Base-by-base conservation (phyloP, 35 echinoderm and acorn worm genomes). In the Chiridota heheva region DNA sequence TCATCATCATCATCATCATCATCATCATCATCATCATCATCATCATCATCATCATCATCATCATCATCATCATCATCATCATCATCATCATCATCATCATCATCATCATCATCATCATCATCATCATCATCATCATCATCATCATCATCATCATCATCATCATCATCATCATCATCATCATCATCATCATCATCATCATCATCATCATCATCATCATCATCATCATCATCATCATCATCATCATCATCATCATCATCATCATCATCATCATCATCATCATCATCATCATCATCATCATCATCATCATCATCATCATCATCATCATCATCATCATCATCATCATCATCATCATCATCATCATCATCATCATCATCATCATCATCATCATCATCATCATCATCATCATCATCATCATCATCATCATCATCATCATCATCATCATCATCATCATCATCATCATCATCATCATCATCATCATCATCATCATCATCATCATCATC, bases 11-110 rank as follows among this genome's bases (percentile, higher is more conserved):
- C 47, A 51, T 51, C 47, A 51, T 51, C 47, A 51, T 51, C 47
- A 51, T 51, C 47, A 51, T 51, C 47, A 51, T 51, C 47, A 51
- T 51, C 47, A 51, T 51, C 47, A 51, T 51, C 47, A 51, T 51
- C 47, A 51, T 51, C 47, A 51, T 51, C 47, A 51, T 51, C 47
- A 51, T 51, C 47, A 51, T 51, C 47, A 51, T 51, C 47, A 51
- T 51, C 47, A 51, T 51, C 47, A 51, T 51, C 47, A 51, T 51
- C 47, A 51, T 51, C 47, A 51, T 51, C 47, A 51, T 51, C 47
- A 51, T 51, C 47, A 51, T 51, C 47, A 51, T 51, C 47, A 51
- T 51, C 47, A 51, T 51, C 47, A 51, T 51, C 47, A 51, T 51
- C 47, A 51, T 51, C 47, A 51, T 51, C 47, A 51, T 51, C 47